Base-by-base conservation (phyloP, 37 sponge, comb jelly and placozoan genomes). In the Aplysina aerophoba region DNA sequence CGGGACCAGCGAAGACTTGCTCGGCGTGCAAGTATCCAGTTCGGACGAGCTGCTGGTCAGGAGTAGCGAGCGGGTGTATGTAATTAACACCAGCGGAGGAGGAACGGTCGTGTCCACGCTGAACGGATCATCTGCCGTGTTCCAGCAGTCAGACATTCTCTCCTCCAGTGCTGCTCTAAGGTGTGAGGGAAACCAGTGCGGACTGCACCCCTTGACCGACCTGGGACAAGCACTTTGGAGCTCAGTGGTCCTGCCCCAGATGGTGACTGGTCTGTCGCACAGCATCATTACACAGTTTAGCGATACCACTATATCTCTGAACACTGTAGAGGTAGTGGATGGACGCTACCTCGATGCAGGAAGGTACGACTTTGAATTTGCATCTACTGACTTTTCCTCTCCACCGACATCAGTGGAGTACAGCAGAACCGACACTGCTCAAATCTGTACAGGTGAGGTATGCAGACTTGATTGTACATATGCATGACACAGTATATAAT, bases 371-470 rank as follows among this genome's bases (percentile, higher is more conserved):
- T 69, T 69, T 28, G 71, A 11, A 30, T 69, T 69, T 30, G 17
- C 27, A 30, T 69, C 71, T 17, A 30, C 13, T 69, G 30, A 69
- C 34, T 69, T 34, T 30, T 5, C 17, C 34, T 5, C 19, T 5
- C 33, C 33, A 17, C 34, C 71, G 33, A 30, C 35, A 30, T 69
- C 28, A 34, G 27, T 28, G 31, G 1, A 1, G 4, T n/a, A 30
- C 31, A 31, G 34, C 6, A 34, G 6, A 11, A 44, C 34, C 19
- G 33, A 69, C 34, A 69, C 28, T 6, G 33, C 13, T 28, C 71
- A 69, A 35, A 31, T 69, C 1, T 69, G 71, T 27, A 31, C 71
- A 69, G 71, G 71, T 69, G 83, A 63, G 65, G 25, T 37, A 34
- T 50, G 50, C 6, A 44, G 50, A 44, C 6, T 3, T 44, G 50